Base-by-base conservation (phyloP, 2,113 vertebrate genomes). In the Baryphthengus martii region DNA sequence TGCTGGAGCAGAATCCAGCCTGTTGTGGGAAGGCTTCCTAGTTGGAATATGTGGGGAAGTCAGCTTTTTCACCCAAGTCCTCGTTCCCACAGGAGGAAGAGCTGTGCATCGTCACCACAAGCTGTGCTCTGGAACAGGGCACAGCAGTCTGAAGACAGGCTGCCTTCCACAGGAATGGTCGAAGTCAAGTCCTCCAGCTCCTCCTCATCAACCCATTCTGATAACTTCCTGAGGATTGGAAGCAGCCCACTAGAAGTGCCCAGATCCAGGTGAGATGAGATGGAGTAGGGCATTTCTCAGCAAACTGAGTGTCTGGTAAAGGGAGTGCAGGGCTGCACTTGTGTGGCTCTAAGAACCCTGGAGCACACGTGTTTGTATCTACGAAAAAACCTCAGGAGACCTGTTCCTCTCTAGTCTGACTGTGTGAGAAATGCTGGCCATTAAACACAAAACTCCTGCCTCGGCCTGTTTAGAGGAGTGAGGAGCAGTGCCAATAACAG, bases 211-310 rank as follows among this genome's bases (percentile, higher is more conserved):
- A 99, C 99, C 97, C 99, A 99, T 71, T 99, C 99, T 52, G 99
- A 99, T 83, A 97, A 97, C 75, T 97, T 98, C 94, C 97, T 98
- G 42, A 98, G 98, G 84, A 97, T 98, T 20, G 99, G 99, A 89
- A 99, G 99, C 98, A 99, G 99, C 97, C 99, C 99, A 2, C 94
- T 99, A 97, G 99, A 99, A 94, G 99, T 99, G 75, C 99, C 98
- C 18, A 98, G 98, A 63, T 98, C 98, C 97, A 99, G 99, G 99
- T 99, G 95, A 98, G 98, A 65, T 11, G 86, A 49, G 40, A 53
- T 0, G 0, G 62, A 83, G 31, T 25, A 74, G n/a, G 72, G 47
- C 55, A 33, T 74, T 94, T 93, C 78, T 94, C 86, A 77, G 55
- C 73, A 84, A 93, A 95, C 29, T 10, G 3, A 72, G 42, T 24